Conservation (phyloP, 2,113 vertebrate species). For the Atrichornis clamosus region DNA sequence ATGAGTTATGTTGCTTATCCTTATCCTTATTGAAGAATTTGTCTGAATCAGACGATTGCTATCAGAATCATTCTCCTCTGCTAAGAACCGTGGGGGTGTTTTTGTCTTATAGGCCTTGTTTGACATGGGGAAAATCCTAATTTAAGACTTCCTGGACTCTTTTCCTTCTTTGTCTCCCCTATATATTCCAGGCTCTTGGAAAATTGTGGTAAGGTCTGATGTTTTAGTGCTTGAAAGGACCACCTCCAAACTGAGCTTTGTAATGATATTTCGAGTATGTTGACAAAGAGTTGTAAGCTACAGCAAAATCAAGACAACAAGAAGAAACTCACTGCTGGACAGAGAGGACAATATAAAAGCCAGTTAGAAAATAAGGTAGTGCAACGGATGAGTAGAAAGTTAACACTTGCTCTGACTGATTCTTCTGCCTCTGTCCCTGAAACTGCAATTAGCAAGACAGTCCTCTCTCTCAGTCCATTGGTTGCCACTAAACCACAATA, state of each 20-base stretch:
- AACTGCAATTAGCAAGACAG: neutral
- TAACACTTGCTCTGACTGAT: neutral
- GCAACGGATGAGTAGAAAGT: neutral
- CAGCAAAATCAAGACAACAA: neutral
- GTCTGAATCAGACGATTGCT: slow-evolving; percentile 35
- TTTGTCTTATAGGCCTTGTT: neutral
- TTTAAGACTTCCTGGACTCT: slow-evolving; percentile 29
- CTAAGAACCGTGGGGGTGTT: neutral
- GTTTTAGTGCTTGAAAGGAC: neutral
- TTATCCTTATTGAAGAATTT: slow-evolving; percentile 43
- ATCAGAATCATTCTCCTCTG: slow-evolving; percentile 35
- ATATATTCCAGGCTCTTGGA: neutral
- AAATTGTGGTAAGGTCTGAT: neutral
- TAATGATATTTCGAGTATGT: neutral
- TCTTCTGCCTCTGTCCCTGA: neutral
- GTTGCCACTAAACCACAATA: neutral
- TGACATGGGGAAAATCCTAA: slow-evolving; percentile 1
- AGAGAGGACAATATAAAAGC: neutral
- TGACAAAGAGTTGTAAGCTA: neutral
- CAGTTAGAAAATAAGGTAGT: neutral
- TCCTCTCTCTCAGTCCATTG: neutral
- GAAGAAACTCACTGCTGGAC: neutral
- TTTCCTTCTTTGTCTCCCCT: neutral
- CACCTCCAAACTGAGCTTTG: neutral
- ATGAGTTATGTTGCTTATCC: slow-evolving; percentile 54